These are phyloP conservation scores for Dyspetes luteomarginatus DNA, from an alignment of 2,888 invertebrate genomes.

Conservation along the genomic window DNA sequence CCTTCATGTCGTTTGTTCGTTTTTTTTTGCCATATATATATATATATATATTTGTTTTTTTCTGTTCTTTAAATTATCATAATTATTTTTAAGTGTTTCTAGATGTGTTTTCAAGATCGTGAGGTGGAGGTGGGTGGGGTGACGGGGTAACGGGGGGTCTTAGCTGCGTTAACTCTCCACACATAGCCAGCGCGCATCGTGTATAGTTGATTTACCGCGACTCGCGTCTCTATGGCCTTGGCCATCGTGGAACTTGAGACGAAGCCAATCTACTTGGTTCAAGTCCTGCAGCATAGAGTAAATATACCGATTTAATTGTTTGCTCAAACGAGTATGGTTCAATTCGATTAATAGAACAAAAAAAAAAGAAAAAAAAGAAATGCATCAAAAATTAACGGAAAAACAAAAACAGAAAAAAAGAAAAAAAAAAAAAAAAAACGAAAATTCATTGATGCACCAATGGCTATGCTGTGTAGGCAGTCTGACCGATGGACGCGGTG, in stretches of 20 bases:
- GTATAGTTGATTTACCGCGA: conserved; percentile 70
- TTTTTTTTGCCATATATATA: conserved; percentile 34
- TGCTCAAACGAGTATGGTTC: conserved; percentile 62
- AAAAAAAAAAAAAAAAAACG: conserved; percentile 41
- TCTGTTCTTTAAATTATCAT: conserved; percentile 33
- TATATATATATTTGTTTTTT: conserved; percentile 7
- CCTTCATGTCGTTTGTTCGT: conserved; percentile 22
- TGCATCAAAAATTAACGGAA: conserved; percentile 16
- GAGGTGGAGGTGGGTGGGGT: conserved; percentile 18
- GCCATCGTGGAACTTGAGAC: conserved; percentile 79
- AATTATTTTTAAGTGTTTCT: conserved; percentile 53
- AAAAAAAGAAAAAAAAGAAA: conserved; percentile 5
- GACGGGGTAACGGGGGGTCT: neutral
- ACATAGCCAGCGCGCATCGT: conserved; percentile 71
- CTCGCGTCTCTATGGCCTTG: conserved; percentile 74
- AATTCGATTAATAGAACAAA: conserved; percentile 43
- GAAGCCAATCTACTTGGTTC: conserved; percentile 82
- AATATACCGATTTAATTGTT: conserved; percentile 74
- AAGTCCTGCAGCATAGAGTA: conserved; percentile 82
- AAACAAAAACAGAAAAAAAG: conserved; percentile 2
- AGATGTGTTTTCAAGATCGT: conserved; percentile 24
- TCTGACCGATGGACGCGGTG: conserved; percentile 54
- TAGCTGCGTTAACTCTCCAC: conserved; percentile 70
- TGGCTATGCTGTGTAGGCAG: conserved; percentile 78
- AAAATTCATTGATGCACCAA: conserved; percentile 80